Evolutionary conservation across 2,797 vertebrate species (phyloP).

Genomic region (Moxostoma hubbsi): DNA sequence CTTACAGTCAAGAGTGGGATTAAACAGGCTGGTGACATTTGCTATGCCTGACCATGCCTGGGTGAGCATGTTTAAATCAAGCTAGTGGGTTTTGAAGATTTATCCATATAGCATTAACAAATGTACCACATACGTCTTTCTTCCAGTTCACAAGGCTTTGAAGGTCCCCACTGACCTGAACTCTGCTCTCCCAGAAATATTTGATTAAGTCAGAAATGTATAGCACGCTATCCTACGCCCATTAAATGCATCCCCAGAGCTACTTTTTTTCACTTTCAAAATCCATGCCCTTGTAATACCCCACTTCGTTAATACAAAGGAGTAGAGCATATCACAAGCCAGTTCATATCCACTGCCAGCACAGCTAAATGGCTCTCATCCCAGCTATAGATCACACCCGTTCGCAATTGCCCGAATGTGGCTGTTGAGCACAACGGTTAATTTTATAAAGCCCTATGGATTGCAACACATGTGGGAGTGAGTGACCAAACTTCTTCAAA

Average conservation of each 20-base stretch:
- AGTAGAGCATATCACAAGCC: conserved; percentile 53
- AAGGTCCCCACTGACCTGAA: conserved; percentile 48
- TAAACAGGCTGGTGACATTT: conserved; percentile 16
- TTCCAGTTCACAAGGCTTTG: conserved; percentile 5
- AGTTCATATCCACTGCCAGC: conserved; percentile 64
- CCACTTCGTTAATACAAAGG: conserved; percentile 73
- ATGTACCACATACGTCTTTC: conserved; percentile 16
- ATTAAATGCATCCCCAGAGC: conserved; percentile 65
- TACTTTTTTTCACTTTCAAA: conserved; percentile 58
- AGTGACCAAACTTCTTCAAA: conserved; percentile 70
- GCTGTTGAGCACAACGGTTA: conserved; percentile 13
- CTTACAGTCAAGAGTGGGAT: neutral
- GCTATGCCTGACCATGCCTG: conserved; percentile 24
- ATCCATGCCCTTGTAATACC: conserved; percentile 62
- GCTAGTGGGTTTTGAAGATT: conserved; percentile 16
- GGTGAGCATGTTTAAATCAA: conserved; percentile 45
- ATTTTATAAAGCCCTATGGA: conserved; percentile 38
- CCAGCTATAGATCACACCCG: conserved; percentile 51
- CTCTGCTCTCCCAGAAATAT: conserved; percentile 56
- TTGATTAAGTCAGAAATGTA: conserved; percentile 66
- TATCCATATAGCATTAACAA: conserved; percentile 50
- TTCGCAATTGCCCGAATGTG: conserved; percentile 41
- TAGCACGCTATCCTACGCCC: conserved; percentile 55
- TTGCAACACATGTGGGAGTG: conserved; percentile 26
- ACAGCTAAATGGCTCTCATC: conserved; percentile 50